Conservation (phyloP, 1,140 invertebrate species). For the Trichomalopsis sarcophagae region DNA sequence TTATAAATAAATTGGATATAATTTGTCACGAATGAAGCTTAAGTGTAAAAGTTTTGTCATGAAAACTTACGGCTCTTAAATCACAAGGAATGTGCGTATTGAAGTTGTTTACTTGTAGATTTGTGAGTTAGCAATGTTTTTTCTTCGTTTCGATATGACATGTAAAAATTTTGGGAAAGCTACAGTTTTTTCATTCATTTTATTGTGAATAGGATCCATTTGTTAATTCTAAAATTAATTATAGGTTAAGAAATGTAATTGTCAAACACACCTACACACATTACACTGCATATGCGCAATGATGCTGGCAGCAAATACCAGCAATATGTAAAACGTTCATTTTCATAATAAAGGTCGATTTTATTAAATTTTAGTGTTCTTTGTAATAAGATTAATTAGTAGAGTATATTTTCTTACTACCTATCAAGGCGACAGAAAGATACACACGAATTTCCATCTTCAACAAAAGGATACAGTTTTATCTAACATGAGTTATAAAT, state of each 20-base stretch:
- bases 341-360: conserved; percentile 71
- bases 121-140: conserved; percentile 47
- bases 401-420: conserved; percentile 1
- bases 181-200: conserved; percentile 50
- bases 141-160: conserved; percentile 30
- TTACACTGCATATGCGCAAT: conserved; percentile 33
- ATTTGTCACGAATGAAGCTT: conserved; percentile 37
- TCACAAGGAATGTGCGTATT: conserved; percentile 22
- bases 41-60: conserved; percentile 31
- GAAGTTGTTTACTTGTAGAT: conserved; percentile 44
- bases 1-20: conserved; percentile 26
- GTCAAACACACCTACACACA: conserved; percentile 36
- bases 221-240: conserved; percentile 45
- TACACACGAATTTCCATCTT: neutral
- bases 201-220: conserved; percentile 46
- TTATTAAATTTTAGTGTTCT: conserved; percentile 61
- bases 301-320: conserved; percentile 55
- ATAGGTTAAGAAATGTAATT: conserved; percentile 47
- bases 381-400: conserved; percentile 21
- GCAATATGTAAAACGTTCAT: conserved; percentile 71
- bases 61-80: conserved; percentile 29
- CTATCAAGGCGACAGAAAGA: neutral
- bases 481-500: neutral
- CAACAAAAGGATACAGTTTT: neutral
- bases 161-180: conserved; percentile 45